Base-by-base conservation (phyloP, 2,113 vertebrate genomes). In the Oenanthe melanoleuca region DNA sequence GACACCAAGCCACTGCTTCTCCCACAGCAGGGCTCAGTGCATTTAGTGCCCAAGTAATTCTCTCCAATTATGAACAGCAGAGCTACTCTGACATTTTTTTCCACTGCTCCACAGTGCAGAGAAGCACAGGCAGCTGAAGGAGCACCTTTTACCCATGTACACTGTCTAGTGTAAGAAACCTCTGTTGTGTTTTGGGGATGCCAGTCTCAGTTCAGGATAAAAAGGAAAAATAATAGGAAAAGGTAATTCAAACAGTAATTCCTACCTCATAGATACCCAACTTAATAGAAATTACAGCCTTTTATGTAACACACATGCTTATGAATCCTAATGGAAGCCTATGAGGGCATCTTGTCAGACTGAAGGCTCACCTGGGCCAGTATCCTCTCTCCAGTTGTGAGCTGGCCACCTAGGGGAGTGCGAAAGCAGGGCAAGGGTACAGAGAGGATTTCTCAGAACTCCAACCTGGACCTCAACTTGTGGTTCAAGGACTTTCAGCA, bases 391-490 rank as follows among this genome's bases (percentile, higher is more conserved):
- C 65, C 49, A 77, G 40, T 8, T 40, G 44, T 61, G 67, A 91
- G 42, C 23, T 44, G 72, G n/a, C 56, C 88, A 74, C 79, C 33
- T 14, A 6, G 31, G n/a, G 22, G 4, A 66, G 25, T 3, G 11
- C 22, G 77, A 80, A 80, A 66, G 20, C 69, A 63, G 4, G 10
- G 28, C 0, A 0, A 65, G 23, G 2, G 7, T 50, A 40, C 5
- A 45, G 25, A 0, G 0, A 65, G 23, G 49, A 40, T 34, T 73
- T 45, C 64, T 86, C 67, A 83, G 24, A 93, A 83, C 2, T 5
- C 24, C 61, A 37, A 52, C 26, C 50, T 57, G 50, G 26, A 55
- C 37, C 63, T 55, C 45, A 77, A 13, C 26, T 69, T 45, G 57
- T 31, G 55, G 23, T 65, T 82, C 52, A 82, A 89, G 55, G 49